Base-by-base conservation (phyloP, 2,113 vertebrate genomes). In the Chauna torquata region DNA sequence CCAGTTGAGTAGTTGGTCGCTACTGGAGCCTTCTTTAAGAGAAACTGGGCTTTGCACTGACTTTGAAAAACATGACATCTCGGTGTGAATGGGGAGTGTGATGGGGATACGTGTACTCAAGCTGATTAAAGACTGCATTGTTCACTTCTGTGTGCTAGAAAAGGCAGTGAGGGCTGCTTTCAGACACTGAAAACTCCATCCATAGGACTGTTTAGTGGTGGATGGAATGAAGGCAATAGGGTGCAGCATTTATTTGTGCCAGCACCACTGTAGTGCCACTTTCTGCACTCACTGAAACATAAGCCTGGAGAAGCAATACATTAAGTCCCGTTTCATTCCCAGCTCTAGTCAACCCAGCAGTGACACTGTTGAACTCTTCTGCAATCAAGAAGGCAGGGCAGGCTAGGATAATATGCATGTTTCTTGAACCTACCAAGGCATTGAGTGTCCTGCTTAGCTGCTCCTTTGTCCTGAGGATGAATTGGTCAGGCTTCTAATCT, bases 131-230 rank as follows among this genome's bases (percentile, higher is more conserved):
- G 82, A 42, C 42, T 79, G 50, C 52, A 16, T 94, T 82, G 55
- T 96, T 82, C 49, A 92, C 34, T 93, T n/a, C 49, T 88, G 34
- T 86, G 84, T 87, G 57, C 76, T 93, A 44, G 27, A 59, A 84
- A 86, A 86, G 30, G 20, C 42, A 72, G 34, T 28, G 28, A 72
- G 50, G 32, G 8, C 25, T 68, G 36, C 38, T 71, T 76, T 91
- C 62, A 94, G 57, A 34, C 59, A 82, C 9, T 80, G 66, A 89
- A 89, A 82, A 44, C 59, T 74, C 38, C 87, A 36, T 20, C 17
- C 32, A 3, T 59, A 66, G 47, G 50, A 36, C 82, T 28, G 47
- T 61, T 92, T 70, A 78, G 25, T 22, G 52, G 45, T 52, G 62
- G 52, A 27, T 79, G 66, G 80, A 72, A 38, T 44, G 30, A 82